Evolutionary conservation across 2,888 invertebrate genomes (phyloP).

Genomic region (Brachylomia viminalis): DNA sequence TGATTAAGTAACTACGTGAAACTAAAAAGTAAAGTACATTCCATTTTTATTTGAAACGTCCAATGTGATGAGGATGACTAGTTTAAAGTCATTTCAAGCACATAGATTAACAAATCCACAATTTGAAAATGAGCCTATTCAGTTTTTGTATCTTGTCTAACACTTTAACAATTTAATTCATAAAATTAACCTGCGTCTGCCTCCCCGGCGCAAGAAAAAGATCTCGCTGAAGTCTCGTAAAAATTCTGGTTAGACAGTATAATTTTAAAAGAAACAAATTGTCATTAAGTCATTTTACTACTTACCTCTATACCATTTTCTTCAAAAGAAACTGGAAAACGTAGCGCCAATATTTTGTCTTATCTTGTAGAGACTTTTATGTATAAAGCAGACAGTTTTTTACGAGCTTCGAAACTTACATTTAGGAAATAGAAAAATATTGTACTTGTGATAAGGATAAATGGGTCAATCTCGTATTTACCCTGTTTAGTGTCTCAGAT

Average conservation of each 20-base stretch:
- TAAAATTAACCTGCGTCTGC: constrained; percentile 18
- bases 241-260: constrained; percentile 18
- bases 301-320: constrained; percentile 22
- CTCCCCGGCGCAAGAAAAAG: constrained; percentile 13
- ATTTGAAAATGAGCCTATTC: not conserved
- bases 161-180: constrained; percentile 1
- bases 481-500: not conserved
- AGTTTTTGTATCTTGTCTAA: not conserved
- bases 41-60: not conserved
- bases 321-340: constrained; percentile 10
- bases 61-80: not conserved
- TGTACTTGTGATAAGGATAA: not conserved
- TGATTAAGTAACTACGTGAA: not conserved
- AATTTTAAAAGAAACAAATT: constrained; percentile 44
- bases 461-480: not conserved
- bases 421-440: not conserved
- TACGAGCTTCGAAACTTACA: not conserved
- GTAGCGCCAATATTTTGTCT: constrained; percentile 29
- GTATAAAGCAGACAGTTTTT: constrained; percentile 1
- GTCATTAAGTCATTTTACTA: constrained; percentile 32
- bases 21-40: too few species aligned
- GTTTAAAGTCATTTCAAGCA: not conserved
- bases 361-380: constrained; percentile 12
- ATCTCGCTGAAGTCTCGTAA: constrained; percentile 14
- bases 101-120: not conserved